phyloP scores from a whole-genome alignment of 2,113 vertebrate species.

The Gila orcuttii region DNA sequence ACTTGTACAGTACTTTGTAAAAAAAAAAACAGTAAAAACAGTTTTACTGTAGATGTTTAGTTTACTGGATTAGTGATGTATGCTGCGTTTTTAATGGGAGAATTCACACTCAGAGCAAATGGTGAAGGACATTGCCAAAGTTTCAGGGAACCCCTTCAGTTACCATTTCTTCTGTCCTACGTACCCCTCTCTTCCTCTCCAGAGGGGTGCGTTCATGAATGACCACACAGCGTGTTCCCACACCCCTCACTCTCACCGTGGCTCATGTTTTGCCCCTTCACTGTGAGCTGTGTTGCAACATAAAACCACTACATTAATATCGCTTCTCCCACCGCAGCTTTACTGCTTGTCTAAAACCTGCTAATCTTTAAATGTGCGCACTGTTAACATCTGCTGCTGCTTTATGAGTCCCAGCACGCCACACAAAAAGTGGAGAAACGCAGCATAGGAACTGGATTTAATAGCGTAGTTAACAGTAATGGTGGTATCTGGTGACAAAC shows the following conservation, averaged over 20 bases:
- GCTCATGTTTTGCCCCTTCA: slow-evolving; percentile 57
- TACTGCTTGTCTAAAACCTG: slow-evolving; percentile 89
- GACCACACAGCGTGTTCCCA: slow-evolving; percentile 46
- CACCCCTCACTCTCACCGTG: slow-evolving; percentile 71
- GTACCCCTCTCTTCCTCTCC: slow-evolving; percentile 12
- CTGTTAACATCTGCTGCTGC: slow-evolving; percentile 98
- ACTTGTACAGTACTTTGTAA: background rate
- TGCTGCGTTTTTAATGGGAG: background rate
- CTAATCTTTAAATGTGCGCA: slow-evolving; percentile 95
- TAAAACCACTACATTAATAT: slow-evolving; percentile 87
- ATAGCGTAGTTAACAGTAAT: slow-evolving; percentile 82
- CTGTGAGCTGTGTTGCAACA: slow-evolving; percentile 78
- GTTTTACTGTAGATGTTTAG: background rate
- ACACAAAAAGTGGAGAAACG: slow-evolving; percentile 38
- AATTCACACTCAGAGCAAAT: background rate
- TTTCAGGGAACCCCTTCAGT: slow-evolving; percentile 36
- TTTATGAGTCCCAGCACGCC: slow-evolving; percentile 92
- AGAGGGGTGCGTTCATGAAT: slow-evolving; percentile 42
- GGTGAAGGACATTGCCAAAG: background rate
- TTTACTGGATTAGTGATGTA: background rate
- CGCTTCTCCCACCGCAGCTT: slow-evolving; percentile 90
- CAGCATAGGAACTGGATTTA: slow-evolving; percentile 84
- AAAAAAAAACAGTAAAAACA: background rate
- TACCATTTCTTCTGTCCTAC: slow-evolving; percentile 68
- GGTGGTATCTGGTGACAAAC: slow-evolving; percentile 73